Evolutionary conservation across 1,140 invertebrate species (phyloP).

Genomic region (Drosophila ercepeae): DNA sequence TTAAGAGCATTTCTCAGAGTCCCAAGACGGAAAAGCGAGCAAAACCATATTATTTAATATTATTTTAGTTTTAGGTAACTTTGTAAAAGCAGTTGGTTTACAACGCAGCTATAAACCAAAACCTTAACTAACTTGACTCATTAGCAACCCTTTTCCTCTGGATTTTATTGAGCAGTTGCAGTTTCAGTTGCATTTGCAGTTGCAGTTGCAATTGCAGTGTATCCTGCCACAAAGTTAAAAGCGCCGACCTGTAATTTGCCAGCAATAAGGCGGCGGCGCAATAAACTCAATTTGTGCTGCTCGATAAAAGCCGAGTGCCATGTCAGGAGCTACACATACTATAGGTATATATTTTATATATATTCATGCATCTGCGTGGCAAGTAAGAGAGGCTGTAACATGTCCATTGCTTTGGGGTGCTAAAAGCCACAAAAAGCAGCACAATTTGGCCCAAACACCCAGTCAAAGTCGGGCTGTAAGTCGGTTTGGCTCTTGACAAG

Average conservation of each 20-base stretch:
- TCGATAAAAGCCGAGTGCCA: constrained; percentile 62
- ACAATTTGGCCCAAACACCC: constrained; percentile 33
- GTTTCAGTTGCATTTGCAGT: constrained; percentile 5
- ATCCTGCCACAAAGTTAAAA: constrained; percentile 83
- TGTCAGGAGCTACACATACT: constrained; percentile 28
- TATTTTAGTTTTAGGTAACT: neutral
- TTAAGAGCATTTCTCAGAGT: constrained; percentile 70
- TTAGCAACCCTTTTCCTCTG: constrained; percentile 20
- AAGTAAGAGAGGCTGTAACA: constrained; percentile 51
- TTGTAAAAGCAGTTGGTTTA: neutral
- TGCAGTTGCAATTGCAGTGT: constrained; percentile 38
- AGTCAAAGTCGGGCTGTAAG: constrained; percentile 30
- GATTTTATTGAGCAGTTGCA: no score
- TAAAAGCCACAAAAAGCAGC: constrained; percentile 64
- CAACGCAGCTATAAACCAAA: neutral
- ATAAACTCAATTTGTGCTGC: constrained; percentile 79
- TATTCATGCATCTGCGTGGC: constrained; percentile 23
- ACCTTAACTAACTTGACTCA: constrained; percentile 6
- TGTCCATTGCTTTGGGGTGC: constrained; percentile 74
- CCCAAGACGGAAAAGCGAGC: constrained; percentile 14
- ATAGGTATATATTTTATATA: neutral
- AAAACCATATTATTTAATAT: neutral
- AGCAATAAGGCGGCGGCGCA: constrained; percentile 79
- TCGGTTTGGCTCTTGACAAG: constrained; percentile 70
- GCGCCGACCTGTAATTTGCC: constrained; percentile 81